phyloP scores from a whole-genome alignment of 2,888 invertebrate species.

The Octonoba sinensis region DNA sequence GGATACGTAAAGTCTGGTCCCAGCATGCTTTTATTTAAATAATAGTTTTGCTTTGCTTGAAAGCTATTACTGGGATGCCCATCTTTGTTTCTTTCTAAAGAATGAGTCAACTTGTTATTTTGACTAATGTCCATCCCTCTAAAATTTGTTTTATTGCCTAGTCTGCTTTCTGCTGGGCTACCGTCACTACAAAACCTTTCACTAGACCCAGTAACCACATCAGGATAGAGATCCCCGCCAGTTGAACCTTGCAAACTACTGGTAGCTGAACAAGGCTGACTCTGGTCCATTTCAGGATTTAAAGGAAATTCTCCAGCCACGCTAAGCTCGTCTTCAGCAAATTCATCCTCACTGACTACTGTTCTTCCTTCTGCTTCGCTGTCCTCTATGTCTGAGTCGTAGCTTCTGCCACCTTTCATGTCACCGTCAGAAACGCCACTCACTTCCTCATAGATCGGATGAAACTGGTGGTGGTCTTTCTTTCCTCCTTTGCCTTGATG shows the following conservation, averaged over 20 bases:
- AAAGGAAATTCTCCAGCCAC: conserved; percentile 65
- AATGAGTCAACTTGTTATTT: conserved; percentile 60
- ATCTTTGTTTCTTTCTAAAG: conserved; percentile 64
- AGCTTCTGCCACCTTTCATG: conserved; percentile 47
- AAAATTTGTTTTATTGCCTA: conserved; percentile 37
- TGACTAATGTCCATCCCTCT: conserved; percentile 34
- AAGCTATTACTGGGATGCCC: conserved; percentile 65
- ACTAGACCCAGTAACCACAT: conserved; percentile 49
- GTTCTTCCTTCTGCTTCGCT: conserved; percentile 65
- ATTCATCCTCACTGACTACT: conserved; percentile 66
- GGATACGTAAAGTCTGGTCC: conserved; percentile 65
- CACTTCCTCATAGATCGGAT: conserved; percentile 67
- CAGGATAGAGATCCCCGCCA: conserved; percentile 59
- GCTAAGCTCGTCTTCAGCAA: conserved; percentile 67
- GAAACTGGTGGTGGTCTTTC: conserved; percentile 64
- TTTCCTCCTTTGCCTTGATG: conserved; percentile 41
- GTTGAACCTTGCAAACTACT: conserved; percentile 61
- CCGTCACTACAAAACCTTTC: conserved; percentile 56
- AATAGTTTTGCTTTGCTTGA: conserved; percentile 65
- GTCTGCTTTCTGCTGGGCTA: conserved; percentile 25
- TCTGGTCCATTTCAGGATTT: conserved; percentile 39
- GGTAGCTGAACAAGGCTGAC: conserved; percentile 57
- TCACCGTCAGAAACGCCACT: conserved; percentile 66
- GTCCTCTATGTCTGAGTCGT: conserved; percentile 66
- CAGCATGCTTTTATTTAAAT: conserved; percentile 64